Conservation (phyloP, 1,140 invertebrate species). For the Hylyphantes graminicola region DNA sequence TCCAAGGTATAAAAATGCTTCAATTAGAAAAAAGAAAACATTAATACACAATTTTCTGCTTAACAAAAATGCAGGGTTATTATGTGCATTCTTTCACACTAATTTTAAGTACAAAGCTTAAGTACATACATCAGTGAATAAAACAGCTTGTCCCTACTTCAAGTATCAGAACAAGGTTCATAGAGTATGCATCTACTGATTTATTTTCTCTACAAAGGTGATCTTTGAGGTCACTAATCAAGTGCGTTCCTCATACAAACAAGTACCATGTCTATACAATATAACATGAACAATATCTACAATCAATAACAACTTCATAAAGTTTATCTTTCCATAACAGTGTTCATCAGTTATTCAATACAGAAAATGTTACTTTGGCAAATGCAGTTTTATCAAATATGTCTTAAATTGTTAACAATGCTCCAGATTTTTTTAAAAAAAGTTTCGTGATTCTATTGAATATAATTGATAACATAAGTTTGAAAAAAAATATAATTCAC, state of each 20-base stretch:
- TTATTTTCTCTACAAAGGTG: conserved; percentile 7
- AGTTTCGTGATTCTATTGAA: too few species aligned
- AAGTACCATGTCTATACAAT: conserved; percentile 37
- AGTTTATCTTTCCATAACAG: conserved; percentile 39
- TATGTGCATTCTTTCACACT: background rate
- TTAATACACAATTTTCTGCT: conserved; percentile 9
- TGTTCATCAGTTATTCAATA: conserved; percentile 10
- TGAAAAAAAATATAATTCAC: too few species aligned
- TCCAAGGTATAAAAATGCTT: conserved; percentile 5
- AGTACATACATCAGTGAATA: conserved; percentile 23
- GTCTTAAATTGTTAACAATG: too few species aligned
- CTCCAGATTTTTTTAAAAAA: too few species aligned
- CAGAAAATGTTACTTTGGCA: conserved; percentile 15
- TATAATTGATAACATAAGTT: too few species aligned
- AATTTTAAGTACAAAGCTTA: background rate
- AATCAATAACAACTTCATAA: conserved; percentile 35
- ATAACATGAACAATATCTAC: conserved; percentile 47
- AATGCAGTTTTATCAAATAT: background rate
- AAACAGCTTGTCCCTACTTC: conserved; percentile 2
- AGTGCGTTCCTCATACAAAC: conserved; percentile 32
- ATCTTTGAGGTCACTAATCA: conserved; percentile 21
- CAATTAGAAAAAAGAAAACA: conserved; percentile 2
- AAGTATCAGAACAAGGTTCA: conserved; percentile 13
- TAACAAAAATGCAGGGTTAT: conserved; percentile 5
- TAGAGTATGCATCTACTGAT: background rate